Evolutionary conservation across 1,140 invertebrate genomes (phyloP).

Genomic region (Copidosoma floridanum): DNA sequence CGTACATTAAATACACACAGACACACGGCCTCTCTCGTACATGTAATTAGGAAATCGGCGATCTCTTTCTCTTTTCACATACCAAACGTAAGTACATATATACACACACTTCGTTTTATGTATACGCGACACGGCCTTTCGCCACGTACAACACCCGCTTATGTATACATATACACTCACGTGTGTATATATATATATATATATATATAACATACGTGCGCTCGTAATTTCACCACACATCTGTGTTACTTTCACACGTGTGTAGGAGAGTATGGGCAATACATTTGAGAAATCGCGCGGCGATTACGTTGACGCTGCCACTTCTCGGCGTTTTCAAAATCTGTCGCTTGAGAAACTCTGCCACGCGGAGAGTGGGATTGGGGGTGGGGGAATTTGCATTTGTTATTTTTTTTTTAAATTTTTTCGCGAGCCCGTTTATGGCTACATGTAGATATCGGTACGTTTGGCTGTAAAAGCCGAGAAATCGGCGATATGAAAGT

Average conservation of each 20-base stretch:
- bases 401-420: too few species aligned
- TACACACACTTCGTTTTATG: too few species aligned
- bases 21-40: conserved; percentile 8
- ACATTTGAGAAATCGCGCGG: conserved; percentile 13
- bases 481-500: too few species aligned
- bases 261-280: background rate
- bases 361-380: too few species aligned
- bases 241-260: background rate
- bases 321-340: conserved; percentile 4
- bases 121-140: conserved; percentile 15
- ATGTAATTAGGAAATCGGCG: conserved; percentile 52
- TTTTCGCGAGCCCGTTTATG: too few species aligned
- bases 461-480: too few species aligned
- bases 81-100: too few species aligned
- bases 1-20: too few species aligned
- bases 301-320: conserved; percentile 3
- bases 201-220: background rate
- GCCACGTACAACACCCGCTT: conserved; percentile 13
- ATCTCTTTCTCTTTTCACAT: conserved; percentile 24
- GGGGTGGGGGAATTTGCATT: too few species aligned
- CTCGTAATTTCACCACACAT: too few species aligned
- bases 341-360: background rate
- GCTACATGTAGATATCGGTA: too few species aligned
- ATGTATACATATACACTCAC: conserved; percentile 1
- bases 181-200: background rate